These are phyloP conservation scores for Strigamia crassipes DNA, from an alignment of 2,888 invertebrate species.

Conservation along the genomic window DNA sequence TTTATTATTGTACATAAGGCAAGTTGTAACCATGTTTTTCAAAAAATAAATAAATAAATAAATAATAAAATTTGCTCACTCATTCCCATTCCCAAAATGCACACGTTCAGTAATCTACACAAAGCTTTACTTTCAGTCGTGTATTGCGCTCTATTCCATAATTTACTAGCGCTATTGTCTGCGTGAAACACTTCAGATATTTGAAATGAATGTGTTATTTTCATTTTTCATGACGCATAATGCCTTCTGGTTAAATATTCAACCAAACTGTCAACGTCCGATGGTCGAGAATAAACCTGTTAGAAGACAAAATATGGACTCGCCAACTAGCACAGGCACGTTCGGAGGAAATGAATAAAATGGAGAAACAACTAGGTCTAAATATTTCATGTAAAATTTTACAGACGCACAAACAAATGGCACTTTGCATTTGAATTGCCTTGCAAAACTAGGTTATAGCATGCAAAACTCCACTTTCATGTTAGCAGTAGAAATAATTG, in stretches of 20 bases:
- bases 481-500: background rate
- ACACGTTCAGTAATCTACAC: background rate
- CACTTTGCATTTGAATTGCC: slow-evolving; percentile 21
- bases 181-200: background rate
- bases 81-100: background rate
- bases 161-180: background rate
- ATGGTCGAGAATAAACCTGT: slow-evolving; percentile 5
- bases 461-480: slow-evolving; percentile 15
- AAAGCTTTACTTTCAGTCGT: background rate
- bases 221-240: slow-evolving; percentile 24
- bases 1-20: background rate
- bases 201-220: slow-evolving; percentile 5
- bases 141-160: background rate
- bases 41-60: background rate
- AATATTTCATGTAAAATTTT: slow-evolving; percentile 33
- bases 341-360: slow-evolving; percentile 5
- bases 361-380: background rate
- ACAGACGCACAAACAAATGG: slow-evolving; percentile 4
- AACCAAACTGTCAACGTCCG: slow-evolving; percentile 17
- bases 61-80: background rate
- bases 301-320: background rate
- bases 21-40: background rate
- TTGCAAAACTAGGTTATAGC: background rate
- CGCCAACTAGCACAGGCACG: background rate
- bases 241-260: slow-evolving; percentile 19